phyloP scores from a whole-genome alignment of 2,888 invertebrate species.

The Sepiola atlantica region DNA sequence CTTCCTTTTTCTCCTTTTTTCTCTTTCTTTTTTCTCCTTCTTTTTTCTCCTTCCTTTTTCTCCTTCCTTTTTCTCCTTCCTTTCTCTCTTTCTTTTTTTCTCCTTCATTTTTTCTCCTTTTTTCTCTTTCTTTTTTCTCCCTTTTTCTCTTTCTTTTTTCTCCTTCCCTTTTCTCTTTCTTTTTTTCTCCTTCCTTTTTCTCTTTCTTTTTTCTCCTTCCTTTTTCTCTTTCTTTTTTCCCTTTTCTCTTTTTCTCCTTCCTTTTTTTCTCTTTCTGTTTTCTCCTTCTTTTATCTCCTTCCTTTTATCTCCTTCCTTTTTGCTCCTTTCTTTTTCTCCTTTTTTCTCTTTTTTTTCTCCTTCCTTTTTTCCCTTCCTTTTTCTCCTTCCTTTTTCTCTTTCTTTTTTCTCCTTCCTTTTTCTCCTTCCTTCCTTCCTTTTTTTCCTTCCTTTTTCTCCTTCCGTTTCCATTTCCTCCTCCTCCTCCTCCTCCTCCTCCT shows the following conservation, averaged over 20 bases:
- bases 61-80: too few species aligned
- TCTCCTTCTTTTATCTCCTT: background rate
- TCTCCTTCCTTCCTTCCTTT: background rate
- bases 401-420: background rate
- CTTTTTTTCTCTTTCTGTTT: background rate
- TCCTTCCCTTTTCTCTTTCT: too few species aligned
- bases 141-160: too few species aligned
- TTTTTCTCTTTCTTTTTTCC: background rate
- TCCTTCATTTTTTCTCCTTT: too few species aligned
- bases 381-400: background rate
- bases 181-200: background rate
- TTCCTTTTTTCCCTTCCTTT: background rate
- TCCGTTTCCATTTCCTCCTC: background rate
- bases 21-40: too few species aligned
- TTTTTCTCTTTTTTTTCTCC: background rate
- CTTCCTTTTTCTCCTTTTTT: too few species aligned
- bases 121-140: too few species aligned
- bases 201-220: background rate
- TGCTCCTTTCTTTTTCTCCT: background rate
- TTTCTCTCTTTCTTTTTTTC: too few species aligned
- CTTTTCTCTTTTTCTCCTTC: background rate
- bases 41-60: too few species aligned
- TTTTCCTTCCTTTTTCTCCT: background rate
- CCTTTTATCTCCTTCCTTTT: background rate
- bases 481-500: background rate